These are phyloP conservation scores for Psammodynastes pulverulentus DNA, from an alignment of 2,113 vertebrate species.

Conservation along the genomic window DNA sequence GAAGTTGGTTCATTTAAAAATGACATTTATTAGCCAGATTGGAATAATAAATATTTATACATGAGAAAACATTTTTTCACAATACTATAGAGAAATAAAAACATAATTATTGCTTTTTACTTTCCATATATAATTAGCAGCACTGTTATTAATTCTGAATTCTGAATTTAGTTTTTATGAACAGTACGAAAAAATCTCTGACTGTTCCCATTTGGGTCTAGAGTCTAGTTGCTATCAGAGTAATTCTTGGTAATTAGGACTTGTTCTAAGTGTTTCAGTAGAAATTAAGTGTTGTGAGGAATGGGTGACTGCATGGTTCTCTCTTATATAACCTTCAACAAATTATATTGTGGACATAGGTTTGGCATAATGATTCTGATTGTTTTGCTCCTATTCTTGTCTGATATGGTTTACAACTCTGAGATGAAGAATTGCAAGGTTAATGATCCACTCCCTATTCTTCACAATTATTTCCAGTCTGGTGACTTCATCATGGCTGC, in stretches of 20 bases:
- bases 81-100: not conserved
- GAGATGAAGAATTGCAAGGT: not conserved
- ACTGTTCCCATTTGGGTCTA: not conserved
- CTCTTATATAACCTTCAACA: not conserved
- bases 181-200: not conserved
- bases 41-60: not conserved
- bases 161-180: not conserved
- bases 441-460: not conserved
- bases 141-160: not conserved
- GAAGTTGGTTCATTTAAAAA: not conserved
- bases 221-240: not conserved
- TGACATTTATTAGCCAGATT: not conserved
- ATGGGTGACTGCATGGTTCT: not conserved
- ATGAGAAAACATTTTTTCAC: not conserved
- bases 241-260: not conserved
- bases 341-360: not conserved
- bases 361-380: not conserved
- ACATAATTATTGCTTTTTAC: not conserved
- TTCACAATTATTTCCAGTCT: not conserved
- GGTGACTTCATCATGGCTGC: not conserved
- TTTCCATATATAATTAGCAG: not conserved
- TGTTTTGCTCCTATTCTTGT: not conserved
- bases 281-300: too few species aligned
- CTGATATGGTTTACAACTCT: not conserved
- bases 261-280: not conserved